These are phyloP conservation scores for Mormoops blainvillei DNA, from an alignment of 2,113 vertebrate genomes.

Conservation along the genomic window DNA sequence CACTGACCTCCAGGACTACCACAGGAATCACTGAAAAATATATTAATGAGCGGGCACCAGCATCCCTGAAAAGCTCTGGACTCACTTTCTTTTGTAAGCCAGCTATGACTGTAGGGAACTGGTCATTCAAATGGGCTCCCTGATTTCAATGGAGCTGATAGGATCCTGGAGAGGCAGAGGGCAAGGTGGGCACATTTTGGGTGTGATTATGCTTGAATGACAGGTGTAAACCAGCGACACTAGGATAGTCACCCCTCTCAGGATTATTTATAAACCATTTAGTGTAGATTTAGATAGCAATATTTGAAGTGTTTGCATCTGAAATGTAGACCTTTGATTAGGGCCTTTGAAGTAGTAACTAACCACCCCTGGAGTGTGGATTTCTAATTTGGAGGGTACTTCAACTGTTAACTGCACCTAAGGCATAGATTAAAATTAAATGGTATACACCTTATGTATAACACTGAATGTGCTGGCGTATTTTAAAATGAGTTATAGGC, in stretches of 20 bases:
- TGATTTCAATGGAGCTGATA: not conserved
- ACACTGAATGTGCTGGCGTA: not conserved
- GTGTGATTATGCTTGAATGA: not conserved
- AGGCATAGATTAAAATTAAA: not conserved
- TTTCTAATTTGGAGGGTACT: slow-evolving; percentile 28
- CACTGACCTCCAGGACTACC: not conserved
- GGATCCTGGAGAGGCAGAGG: not conserved
- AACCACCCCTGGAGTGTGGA: not conserved
- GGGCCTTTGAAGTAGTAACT: slow-evolving; percentile 5
- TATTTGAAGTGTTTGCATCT: not conserved
- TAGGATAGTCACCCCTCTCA: not conserved
- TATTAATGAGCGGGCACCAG: not conserved
- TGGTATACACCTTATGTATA: not conserved
- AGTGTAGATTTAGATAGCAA: not conserved
- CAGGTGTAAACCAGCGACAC: not conserved
- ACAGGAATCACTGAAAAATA: not conserved
- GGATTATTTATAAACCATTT: not conserved
- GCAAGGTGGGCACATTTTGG: no score
- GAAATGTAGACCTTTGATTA: not conserved
- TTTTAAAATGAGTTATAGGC: not conserved
- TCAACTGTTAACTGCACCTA: slow-evolving; percentile 33
- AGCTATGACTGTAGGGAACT: not conserved
- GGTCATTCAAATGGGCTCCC: not conserved
- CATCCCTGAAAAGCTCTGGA: not conserved
- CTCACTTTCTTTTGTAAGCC: not conserved